Evolutionary conservation across 2,888 invertebrate genomes (phyloP).

Genomic region (Autographa gamma): DNA sequence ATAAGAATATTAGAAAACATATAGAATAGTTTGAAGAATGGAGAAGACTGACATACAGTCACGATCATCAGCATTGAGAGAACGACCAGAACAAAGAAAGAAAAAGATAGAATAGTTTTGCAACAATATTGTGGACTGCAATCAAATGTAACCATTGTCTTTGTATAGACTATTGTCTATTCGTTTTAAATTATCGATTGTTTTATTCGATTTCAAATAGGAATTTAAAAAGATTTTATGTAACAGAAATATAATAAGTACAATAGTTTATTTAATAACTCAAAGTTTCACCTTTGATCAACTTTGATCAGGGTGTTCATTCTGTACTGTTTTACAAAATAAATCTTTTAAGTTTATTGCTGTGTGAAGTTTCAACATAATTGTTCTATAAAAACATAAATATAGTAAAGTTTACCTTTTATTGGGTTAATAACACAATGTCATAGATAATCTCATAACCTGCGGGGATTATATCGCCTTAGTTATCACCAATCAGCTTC

Average conservation of each 20-base stretch:
- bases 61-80: too few relatives aligned
- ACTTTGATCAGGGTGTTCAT: too few relatives aligned
- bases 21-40: too few relatives aligned
- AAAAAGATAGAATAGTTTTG: too few relatives aligned
- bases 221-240: neutral
- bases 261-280: neutral
- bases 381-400: conserved; percentile 5
- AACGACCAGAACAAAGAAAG: too few relatives aligned
- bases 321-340: neutral
- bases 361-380: neutral
- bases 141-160: neutral
- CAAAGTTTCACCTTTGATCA: neutral
- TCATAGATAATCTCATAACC: conserved; percentile 22
- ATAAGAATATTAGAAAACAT: too few relatives aligned
- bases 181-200: neutral
- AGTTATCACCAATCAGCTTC: conserved; percentile 12
- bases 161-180: neutral
- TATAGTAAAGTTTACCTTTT: conserved; percentile 5
- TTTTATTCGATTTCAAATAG: neutral
- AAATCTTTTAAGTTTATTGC: neutral
- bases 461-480: conserved; percentile 18
- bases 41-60: too few relatives aligned
- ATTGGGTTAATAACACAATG: conserved; percentile 14
- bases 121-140: neutral
- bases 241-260: neutral